Conservation (phyloP, 2,888 invertebrate species). For the Lobophora halterata region DNA sequence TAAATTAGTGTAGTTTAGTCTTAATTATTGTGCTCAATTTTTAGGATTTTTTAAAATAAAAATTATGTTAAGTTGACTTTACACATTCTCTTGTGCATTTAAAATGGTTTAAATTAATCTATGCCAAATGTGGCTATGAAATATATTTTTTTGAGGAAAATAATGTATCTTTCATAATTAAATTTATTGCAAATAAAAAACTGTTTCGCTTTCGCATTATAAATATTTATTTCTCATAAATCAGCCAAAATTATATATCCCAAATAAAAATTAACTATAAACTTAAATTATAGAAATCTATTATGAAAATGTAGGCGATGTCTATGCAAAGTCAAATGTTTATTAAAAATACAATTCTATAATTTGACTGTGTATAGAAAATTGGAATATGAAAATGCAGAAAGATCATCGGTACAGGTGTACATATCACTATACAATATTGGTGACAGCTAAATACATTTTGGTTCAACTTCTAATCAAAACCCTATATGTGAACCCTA, state of each 20-base stretch:
- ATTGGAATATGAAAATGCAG: slow-evolving; percentile 11
- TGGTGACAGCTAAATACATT: too few species aligned
- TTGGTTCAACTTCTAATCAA: too few species aligned
- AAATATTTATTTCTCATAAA: slow-evolving; percentile 72
- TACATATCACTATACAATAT: too few species aligned
- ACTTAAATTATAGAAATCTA: slow-evolving; percentile 63
- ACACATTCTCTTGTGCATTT: too few species aligned
- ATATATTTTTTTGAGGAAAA: too few species aligned
- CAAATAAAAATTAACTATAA: slow-evolving; percentile 72
- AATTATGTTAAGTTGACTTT: too few species aligned
- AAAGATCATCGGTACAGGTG: slow-evolving; percentile 28
- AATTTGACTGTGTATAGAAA: slow-evolving; percentile 21
- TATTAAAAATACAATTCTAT: slow-evolving; percentile 25
- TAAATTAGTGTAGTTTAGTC: too few species aligned
- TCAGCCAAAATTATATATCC: slow-evolving; percentile 74
- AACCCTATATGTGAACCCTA: too few species aligned
- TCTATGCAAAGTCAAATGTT: slow-evolving; percentile 25
- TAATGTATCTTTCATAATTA: slow-evolving; percentile 21
- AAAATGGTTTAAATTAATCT: too few species aligned
- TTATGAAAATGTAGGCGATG: slow-evolving; percentile 50
- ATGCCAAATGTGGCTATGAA: too few species aligned
- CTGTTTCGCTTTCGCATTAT: slow-evolving; percentile 60
- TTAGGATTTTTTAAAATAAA: too few species aligned
- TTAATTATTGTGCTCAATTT: too few species aligned
- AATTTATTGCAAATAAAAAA: slow-evolving; percentile 39